These are phyloP conservation scores for Cryptotis parvus DNA, from an alignment of 2,113 vertebrate species.

Conservation along the genomic window DNA sequence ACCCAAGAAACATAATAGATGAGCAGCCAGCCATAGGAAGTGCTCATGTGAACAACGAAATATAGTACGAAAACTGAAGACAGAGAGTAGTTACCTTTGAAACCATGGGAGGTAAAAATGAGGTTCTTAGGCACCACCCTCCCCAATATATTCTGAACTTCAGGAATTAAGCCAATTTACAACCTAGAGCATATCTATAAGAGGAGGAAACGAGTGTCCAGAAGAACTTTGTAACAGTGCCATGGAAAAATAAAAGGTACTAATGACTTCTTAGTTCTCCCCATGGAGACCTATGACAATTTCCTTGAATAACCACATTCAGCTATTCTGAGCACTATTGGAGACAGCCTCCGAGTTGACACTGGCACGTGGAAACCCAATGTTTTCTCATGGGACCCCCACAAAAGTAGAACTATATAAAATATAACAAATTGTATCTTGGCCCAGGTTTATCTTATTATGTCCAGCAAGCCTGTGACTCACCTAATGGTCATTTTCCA, in stretches of 20 bases:
- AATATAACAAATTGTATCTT: not conserved
- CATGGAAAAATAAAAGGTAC: not conserved
- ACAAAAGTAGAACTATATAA: too few species aligned
- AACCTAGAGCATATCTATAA: not conserved
- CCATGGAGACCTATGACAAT: not conserved
- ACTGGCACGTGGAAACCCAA: not conserved
- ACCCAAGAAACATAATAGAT: not conserved
- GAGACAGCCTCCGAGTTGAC: not conserved
- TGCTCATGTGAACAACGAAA: not conserved
- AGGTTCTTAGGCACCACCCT: too few species aligned
- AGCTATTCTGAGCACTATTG: not conserved
- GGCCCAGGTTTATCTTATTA: not conserved
- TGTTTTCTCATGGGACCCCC: not conserved
- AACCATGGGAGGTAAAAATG: too few species aligned
- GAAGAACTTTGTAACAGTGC: not conserved
- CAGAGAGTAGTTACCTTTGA: not conserved
- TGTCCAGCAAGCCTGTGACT: not conserved
- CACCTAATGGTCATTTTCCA: not conserved
- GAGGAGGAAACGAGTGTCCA: not conserved
- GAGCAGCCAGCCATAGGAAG: not conserved
- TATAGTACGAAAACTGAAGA: not conserved
- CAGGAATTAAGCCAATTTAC: not conserved
- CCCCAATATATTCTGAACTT: not conserved
- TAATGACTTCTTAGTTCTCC: not conserved
- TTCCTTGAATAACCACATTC: not conserved